Conservation (phyloP, 2,888 invertebrate species). For the Ypsolopha scabrella region DNA sequence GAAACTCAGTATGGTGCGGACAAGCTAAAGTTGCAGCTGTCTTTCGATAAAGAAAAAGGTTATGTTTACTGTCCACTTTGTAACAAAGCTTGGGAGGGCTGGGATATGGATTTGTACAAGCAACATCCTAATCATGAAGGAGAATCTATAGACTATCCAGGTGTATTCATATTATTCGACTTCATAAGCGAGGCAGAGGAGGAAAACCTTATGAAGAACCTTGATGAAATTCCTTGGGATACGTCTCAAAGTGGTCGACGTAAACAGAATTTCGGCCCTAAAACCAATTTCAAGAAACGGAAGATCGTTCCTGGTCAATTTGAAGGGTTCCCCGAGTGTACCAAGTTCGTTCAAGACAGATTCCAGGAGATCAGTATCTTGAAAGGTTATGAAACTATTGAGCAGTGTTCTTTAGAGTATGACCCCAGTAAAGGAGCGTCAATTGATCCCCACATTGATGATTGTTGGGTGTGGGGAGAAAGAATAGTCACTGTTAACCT, state of each 20-base stretch:
- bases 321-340: conserved; percentile 86
- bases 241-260: conserved; percentile 94
- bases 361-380: conserved; percentile 74
- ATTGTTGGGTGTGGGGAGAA: conserved; percentile 99
- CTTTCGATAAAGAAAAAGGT: conserved; percentile 63
- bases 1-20: conserved; percentile 73
- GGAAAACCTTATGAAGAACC: conserved; percentile 68
- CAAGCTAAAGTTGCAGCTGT: conserved; percentile 34
- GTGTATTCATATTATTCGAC: conserved; percentile 75
- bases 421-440: conserved; percentile 87
- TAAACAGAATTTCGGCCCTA: conserved; percentile 99
- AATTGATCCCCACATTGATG: conserved; percentile 98
- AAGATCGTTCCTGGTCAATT: conserved; percentile 85
- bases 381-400: conserved; percentile 83
- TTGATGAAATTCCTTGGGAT: conserved; percentile 89
- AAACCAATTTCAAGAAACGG: conserved; percentile 96
- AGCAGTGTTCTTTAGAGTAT: conserved; percentile 97
- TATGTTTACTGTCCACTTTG: conserved; percentile 85
- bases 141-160: conserved; percentile 72
- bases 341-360: conserved; percentile 82
- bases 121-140: conserved; percentile 78
- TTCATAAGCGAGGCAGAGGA: conserved; percentile 84
- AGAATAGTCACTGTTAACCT: conserved; percentile 94
- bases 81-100: conserved; percentile 80
- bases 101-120: conserved; percentile 71